Base-by-base conservation (phyloP, 2,888 invertebrate genomes). In the Vandiemenella viatica region DNA sequence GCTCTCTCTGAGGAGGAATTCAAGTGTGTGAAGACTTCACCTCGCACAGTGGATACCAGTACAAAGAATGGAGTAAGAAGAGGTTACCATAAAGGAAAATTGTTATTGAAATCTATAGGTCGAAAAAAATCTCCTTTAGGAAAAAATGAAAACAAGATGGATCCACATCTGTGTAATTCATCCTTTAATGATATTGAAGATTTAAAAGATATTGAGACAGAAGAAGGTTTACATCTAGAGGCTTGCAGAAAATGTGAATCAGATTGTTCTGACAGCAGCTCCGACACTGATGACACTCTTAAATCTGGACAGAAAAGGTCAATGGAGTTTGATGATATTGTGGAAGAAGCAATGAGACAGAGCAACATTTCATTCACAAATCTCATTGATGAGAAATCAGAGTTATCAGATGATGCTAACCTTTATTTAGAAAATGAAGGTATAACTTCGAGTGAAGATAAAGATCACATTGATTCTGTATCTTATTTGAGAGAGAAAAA, bases 1-100 rank as follows among this genome's bases (percentile, higher is more conserved):
- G 61, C 67, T 55, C 63, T 69, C 8, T 64, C 66, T 0, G 72
- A 72, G 51, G 72, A 72, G 54, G 67, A 68, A 43, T 68, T 67
- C 55, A 61, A 65, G 48, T 65, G 65, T 54, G 66, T 67, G n/a
- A 61, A 63, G 26, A 67, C 66, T 21, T 53, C 55, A 19, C 58
- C 59, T 0, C 52, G 59, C 8, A 37, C 42, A 3, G 23, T 32
- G n/a, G n/a, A 46, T 19, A 37, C 13, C n/a, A 17, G 13, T 6
- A 21, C n/a, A 16, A 37, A 41, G n/a, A 37, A 45, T 6, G 21
- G 19, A 15, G 17, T 13, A 26, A 15, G 42, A 3, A 49, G 16
- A 15, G 46, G 16, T n/a, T 38, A 38, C 18, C 32, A 43, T 15
- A 44, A n/a, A n/a, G n/a, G n/a, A n/a, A n/a, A n/a, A n/a, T n/a